Base-by-base conservation (phyloP, 2,888 invertebrate species). In the Thecophora atra region DNA sequence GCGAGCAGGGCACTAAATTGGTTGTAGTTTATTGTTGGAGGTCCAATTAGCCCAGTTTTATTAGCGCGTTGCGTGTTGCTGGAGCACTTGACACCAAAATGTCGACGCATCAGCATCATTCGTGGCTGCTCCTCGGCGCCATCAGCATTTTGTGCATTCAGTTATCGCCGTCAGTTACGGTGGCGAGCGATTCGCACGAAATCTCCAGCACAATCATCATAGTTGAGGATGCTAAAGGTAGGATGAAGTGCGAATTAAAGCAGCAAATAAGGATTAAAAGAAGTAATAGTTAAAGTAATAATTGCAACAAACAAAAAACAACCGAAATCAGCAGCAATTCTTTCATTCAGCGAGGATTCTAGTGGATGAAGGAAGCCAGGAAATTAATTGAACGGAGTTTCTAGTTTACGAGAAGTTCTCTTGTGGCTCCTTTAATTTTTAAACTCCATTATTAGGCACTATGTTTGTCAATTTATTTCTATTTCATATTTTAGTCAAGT, bases 171-270 rank as follows among this genome's bases (percentile, higher is more conserved):
- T 24, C 58, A 68, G 42, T 58, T 58, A 28, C 44, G 19, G 15
- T 15, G 8, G 56, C 58, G 15, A 37, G 44, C 26, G 73, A 75
- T 26, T 67, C 72, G 28, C 80, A 80, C 73, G 79, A 79, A 76
- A 76, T 82, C 52, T 80, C 82, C 74, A 86, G 86, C 78, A 86
- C 86, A 30, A 87, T 87, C 65, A 86, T 87, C 58, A 83, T 87
- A 75, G 86, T 87, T 72, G 87, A 87, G 77, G 87, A 87, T 84
- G 86, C 86, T 19, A 87, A 87, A 85, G 86, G 87, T 87, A 82
- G 77, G 74, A 2, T 51, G 28, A 28, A 24, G 58, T 28, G 26
- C 11, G 15, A 47, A n/a, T 11, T 6, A 11, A 37, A 37, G n/a
- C n/a, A n/a, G n/a, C n/a, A n/a, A n/a, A n/a, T n/a, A n/a, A n/a